A percentile compares a stretch with the other conserved stretches of the same genome.
Evolutionary conservation across 2,113 vertebrate species (phyloP).

Genomic region (Elachura formosa): DNA sequence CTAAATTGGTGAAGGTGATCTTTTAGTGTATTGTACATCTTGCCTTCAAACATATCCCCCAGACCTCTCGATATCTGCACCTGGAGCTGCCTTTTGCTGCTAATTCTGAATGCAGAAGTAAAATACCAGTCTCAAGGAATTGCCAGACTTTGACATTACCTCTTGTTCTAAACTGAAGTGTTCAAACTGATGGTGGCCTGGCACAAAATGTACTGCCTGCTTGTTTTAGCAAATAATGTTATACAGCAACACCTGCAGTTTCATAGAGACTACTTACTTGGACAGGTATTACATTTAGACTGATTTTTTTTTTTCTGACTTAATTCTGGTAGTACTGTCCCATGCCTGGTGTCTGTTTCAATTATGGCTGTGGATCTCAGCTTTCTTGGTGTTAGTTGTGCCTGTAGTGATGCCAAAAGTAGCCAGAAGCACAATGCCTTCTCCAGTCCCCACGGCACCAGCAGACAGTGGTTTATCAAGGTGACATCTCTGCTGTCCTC

Average conservation of each 20-base stretch:
- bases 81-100: background rate
- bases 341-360: background rate
- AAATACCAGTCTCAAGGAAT: background rate
- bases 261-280: background rate
- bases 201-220: background rate
- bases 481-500: background rate
- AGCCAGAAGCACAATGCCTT: background rate
- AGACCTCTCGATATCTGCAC: fast-evolving
- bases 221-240: background rate
- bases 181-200: background rate
- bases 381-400: background rate
- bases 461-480: background rate
- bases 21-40: background rate
- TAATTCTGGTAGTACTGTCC: background rate
- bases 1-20: background rate
- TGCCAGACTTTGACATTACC: background rate
- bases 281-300: background rate
- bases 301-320: background rate
- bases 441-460: background rate
- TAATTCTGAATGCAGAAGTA: background rate
- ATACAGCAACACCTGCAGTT: background rate
- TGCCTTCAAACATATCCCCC: background rate
- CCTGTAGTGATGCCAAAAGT: background rate
- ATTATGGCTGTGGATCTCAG: background rate
- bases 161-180: background rate